Evolutionary conservation across 2,113 vertebrate genomes (phyloP), one percentile per base, ranked within the genome.

Genomic region (Silurus meridionalis): DNA sequence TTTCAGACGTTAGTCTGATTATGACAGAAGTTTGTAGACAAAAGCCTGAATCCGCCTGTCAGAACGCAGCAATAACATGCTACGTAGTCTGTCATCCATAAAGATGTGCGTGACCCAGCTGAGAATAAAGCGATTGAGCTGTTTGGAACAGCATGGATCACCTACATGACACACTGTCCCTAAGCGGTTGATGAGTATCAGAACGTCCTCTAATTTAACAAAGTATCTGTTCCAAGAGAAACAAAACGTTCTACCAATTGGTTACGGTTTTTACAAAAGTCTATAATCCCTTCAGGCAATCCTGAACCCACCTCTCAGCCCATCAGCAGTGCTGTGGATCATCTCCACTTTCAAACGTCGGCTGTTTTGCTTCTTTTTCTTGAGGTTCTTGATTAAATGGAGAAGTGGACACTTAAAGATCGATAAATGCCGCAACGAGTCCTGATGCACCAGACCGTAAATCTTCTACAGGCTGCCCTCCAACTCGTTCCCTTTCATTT

Each of bases 401-500:
- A 88, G 66, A 89, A 92, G 88, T 92, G 92, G 89, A 90, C 82
- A 90, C 91, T 88, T 90, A 93, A 92, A 90, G 92, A 93, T 94
- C 93, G 90, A 93, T 94, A 91, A 90, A 87, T 91, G 85, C 89
- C 80, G 91, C 88, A 87, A 88, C 53, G 66, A 87, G 89, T 89
- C 90, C 83, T 53, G 90, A 90, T 90, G 90, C 19, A 19, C 82
- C 85, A 21, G 0, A 57, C 87, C 91, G 93, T 95, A 93, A 95
- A 94, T 95, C 94, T 94, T 88, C 67, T 25, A 2, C 53, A 37
- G 90, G 84, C 91, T 86, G 89, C 87, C 86, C 63, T 91, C 85
- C 81, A 91, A 89, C 91, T 91, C 85, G 89, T 90, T 90, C 89
- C 85, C 90, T 93, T 91, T 92, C 90, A 90, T 93, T 94, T 92